Base-by-base conservation (phyloP, 2,797 vertebrate genomes). In the Eulemur coronatus region DNA sequence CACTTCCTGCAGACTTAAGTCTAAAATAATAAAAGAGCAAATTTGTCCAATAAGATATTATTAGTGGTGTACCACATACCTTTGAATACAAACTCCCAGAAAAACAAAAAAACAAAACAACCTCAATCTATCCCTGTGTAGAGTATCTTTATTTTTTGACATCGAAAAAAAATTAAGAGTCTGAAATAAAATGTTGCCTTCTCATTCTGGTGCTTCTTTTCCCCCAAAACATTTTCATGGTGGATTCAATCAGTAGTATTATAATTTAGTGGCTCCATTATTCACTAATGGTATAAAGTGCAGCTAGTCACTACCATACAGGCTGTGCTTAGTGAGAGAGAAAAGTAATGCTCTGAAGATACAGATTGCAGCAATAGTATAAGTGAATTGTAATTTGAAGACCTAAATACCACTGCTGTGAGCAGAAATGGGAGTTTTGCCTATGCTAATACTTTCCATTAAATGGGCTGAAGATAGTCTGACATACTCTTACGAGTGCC, bases 331-430 rank as follows among this genome's bases (percentile, higher is more conserved):
- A 92, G 70, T 90, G n/a, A 97, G 94, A n/a, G 52, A 97, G 80
- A 96, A 97, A 94, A 98, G 81, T 24, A 97, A 52, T 28, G 55
- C 91, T 95, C 73, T 17, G 69, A 98, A 95, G 85, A 92, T 72
- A 94, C 0, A 61, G 26, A 95, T 57, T 80, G 41, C 65, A 70
- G 75, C 38, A 38, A 41, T 79, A 95, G 52, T 1, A 59, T 50
- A 70, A 57, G 69, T 90, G 87, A 95, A 61, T 48, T 78, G 57
- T 46, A 65, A 95, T 73, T 48, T 69, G 73, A 94, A 97, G 43
- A 73, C 14, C 76, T 91, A 96, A 91, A 70, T 43, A 94, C 80
- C 33, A 65, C 38, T 72, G 91, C 80, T 41, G 59, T 17, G 73
- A 94, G 69, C 46, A 79, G 92, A 91, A 80, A 89, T n/a, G 30